These are phyloP conservation scores for Montipora capricornis DNA, from an alignment of 64 coral and sea anemone genomes.

Conservation along the genomic window DNA sequence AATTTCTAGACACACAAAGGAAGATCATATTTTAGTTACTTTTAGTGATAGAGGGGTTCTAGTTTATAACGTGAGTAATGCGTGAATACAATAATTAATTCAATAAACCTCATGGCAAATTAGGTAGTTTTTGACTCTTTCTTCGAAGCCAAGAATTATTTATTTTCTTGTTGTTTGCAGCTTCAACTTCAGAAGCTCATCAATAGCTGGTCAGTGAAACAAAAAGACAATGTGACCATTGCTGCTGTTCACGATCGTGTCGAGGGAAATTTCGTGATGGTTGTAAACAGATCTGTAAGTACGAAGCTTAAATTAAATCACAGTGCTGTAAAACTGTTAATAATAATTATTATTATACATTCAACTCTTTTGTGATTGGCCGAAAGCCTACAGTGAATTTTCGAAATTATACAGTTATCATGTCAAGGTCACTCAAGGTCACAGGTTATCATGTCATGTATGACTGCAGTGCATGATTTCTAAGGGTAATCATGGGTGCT, in stretches of 20 bases:
- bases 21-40: constrained; percentile 86
- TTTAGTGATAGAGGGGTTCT: constrained; percentile 90
- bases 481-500: too few species aligned
- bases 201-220: constrained; percentile 86
- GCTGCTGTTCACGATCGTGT: constrained; percentile 75
- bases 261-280: constrained; percentile 63
- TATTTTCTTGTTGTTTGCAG: constrained; percentile 10
- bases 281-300: constrained; percentile 75
- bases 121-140: too few species aligned
- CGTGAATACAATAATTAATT: too few species aligned
- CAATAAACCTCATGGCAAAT: too few species aligned
- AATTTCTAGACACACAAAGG: constrained; percentile 75
- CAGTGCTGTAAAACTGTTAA: neutral
- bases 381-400: too few species aligned
- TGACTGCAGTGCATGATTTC: too few species aligned
- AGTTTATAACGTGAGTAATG: constrained; percentile 92
- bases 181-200: constrained; percentile 89
- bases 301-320: neutral
- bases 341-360: neutral
- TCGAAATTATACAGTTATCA: too few species aligned
- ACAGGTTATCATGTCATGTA: too few species aligned
- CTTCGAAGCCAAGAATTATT: neutral
- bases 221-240: constrained; percentile 68
- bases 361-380: too few species aligned
- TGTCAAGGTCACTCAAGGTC: too few species aligned